Evolutionary conservation across 2,888 invertebrate genomes (phyloP).

Genomic region (Tinea semifulvella): DNA sequence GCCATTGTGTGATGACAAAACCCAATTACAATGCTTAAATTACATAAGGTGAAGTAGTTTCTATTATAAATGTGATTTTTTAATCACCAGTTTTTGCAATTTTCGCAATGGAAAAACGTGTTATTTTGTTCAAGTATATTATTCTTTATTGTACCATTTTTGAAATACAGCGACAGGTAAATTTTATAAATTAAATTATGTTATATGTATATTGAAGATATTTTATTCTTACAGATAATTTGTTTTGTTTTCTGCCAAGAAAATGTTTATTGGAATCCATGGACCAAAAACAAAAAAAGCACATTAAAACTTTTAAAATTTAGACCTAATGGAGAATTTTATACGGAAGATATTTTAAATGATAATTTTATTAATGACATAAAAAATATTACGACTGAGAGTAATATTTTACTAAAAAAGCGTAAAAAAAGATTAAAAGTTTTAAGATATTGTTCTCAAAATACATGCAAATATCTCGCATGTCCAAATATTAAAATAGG

Average conservation of each 20-base stretch:
- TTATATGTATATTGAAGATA: no score
- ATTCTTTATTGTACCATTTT: no score
- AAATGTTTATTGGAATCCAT: no score
- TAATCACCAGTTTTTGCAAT: no score
- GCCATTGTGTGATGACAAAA: conserved; percentile 37
- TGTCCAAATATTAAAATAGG: conserved; percentile 31
- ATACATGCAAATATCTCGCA: conserved; percentile 36
- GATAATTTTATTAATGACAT: conserved; percentile 14
- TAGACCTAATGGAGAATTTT: conserved; percentile 27
- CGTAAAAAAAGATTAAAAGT: conserved; percentile 28
- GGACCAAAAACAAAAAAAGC: conserved; percentile 27
- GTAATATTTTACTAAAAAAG: background rate
- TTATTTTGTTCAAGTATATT: no score
- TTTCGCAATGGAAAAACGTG: no score
- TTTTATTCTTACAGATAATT: no score
- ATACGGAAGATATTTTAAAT: conserved; percentile 21
- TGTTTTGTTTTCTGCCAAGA: no score
- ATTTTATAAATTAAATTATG: no score
- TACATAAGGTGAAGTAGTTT: no score
- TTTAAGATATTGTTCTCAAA: conserved; percentile 32
- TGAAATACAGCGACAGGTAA: no score
- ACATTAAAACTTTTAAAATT: conserved; percentile 33
- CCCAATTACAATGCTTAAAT: conserved; percentile 23
- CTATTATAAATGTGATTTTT: no score
- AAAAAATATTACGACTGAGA: background rate